Evolutionary conservation across 2,888 invertebrate genomes (phyloP), one percentile per base, ranked within the genome.

Genomic region (Balanococcus diminutus): DNA sequence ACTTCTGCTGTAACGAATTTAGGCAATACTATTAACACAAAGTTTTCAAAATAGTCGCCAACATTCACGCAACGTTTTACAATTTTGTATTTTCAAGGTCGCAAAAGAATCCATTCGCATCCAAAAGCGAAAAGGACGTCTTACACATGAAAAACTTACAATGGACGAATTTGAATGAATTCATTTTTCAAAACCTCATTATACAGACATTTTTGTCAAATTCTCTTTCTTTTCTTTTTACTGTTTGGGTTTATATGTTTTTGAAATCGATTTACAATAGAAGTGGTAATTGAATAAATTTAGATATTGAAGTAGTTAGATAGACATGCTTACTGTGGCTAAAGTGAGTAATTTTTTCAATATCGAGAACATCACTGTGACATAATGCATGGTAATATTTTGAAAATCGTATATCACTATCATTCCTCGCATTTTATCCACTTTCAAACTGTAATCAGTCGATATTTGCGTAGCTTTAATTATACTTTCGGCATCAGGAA

Each of bases 401-500:
- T 84, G 75, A 14, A 84, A 67, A 75, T 84, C 84, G 31, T 75
- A 75, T 25, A 84, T 84, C 19, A 79, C 31, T 28, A 75, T 84
- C 79, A 84, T 46, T 36, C 84, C 84, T 19, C 79, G 39, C 19
- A 75, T 72, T 84, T 72, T 84, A 46, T 84, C 84, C 16, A 42
- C 25, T 75, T 75, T 84, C n/a, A 84, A 67, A 46, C 84, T 79
- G 31, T 72, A 72, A 42, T 84, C 84, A 2, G 39, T 42, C 19
- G 42, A 72, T 22, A 84, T 75, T 46, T 84, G 84, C 6, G 84
- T 75, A 0, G 84, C 84, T 75, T 84, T 84, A 11, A 84, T 84
- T 19, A 84, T 46, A 25, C 72, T 84, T 11, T 84, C 84, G 0
- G 75, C 19, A 42, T 39, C 72, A 6, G 79, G 79, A 14, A 79